Base-by-base conservation (phyloP, 2,888 invertebrate species). In the Tachina fera region DNA sequence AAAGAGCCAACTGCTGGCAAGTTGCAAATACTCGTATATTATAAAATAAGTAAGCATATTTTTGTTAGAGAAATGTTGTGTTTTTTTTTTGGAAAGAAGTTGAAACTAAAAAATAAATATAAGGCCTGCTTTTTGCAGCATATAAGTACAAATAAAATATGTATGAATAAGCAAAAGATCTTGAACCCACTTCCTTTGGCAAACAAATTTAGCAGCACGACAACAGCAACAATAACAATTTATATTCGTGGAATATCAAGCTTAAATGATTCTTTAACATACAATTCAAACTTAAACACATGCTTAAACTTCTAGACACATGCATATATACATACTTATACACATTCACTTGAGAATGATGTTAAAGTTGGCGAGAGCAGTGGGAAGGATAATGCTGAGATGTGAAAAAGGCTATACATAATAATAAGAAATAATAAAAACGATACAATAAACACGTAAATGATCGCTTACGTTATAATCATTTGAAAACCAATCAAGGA, bases 401-500 rank as follows among this genome's bases (percentile, higher is more conserved):
- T 51, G 39, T 56, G 56, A 11, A 49, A n/a, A 16, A 22, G 53
- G 31, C 14, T n/a, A 31, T 31, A 31, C 31, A 10, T n/a, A 41
- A n/a, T 67, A 84, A 75, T 56, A 84, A 78, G 79, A 80, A 88
- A 84, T 80, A 68, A 78, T 45, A 83, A 83, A 75, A 77, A 78
- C 75, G 71, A 84, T 79, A 83, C 87, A 87, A 87, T 86, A 86
- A 86, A 83, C 86, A 86, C 86, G 83, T 86, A 88, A 88, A 89
- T 90, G 91, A 91, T 91, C 91, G 89, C 90, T 91, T 91, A 91
- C 90, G 91, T 91, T 91, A 91, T 91, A 91, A 91, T 91, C 91
- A 90, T 91, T 91, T 90, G 89, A 89, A 90, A 92, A 90, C 92
- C 91, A 92, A 92, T 92, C 92, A 92, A 90, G 91, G 90, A 91